Evolutionary conservation across 2,113 vertebrate species (phyloP), one percentile per base, ranked within the genome.

Genomic region (Antechinus flavipes): DNA sequence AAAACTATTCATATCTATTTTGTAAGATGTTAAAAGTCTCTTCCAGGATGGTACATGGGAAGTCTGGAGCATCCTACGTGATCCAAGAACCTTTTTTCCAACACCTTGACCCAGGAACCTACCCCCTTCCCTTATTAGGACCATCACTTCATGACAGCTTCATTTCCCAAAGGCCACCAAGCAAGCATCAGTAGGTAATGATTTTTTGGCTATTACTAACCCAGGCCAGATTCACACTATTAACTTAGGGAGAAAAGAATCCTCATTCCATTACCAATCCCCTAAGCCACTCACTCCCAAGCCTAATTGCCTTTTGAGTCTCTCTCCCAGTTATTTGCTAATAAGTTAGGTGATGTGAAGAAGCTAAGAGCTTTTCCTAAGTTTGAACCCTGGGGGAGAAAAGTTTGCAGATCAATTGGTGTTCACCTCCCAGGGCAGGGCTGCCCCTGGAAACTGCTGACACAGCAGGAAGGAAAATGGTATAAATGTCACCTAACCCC

Each of bases 291-390:
- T 90, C 8, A 93, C 27, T 91, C 97, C 94, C 91, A 94, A 92
- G 91, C 92, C 96, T 97, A 97, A 97, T 98, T 97, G 97, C 96
- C 96, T 94, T 96, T 93, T 46, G 91, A 93, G 96, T 90, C 95
- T 96, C 96, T 97, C 94, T 95, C 96, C 96, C 84, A 96, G 55
- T 52, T 68, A 30, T 94, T 90, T 94, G 91, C 94, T 98, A 96
- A 97, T 97, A 97, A 96, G 92, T 89, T 35, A 0, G 94, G 94
- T 68, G 56, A 68, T 84, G 53, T 50, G 14, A 97, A 98, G 96
- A 96, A 54, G 90, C 49, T 52, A 90, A 90, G 46, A 90, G 90
- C 46, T 90, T 90, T 52, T 47, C 94, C 95, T 93, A 92, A 92
- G 96, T 56, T 95, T 55, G 90, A 96, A 96, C 94, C 94, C 94